Base-by-base conservation (phyloP, 2,888 invertebrate genomes). In the Lordiphosa fenestrarum region DNA sequence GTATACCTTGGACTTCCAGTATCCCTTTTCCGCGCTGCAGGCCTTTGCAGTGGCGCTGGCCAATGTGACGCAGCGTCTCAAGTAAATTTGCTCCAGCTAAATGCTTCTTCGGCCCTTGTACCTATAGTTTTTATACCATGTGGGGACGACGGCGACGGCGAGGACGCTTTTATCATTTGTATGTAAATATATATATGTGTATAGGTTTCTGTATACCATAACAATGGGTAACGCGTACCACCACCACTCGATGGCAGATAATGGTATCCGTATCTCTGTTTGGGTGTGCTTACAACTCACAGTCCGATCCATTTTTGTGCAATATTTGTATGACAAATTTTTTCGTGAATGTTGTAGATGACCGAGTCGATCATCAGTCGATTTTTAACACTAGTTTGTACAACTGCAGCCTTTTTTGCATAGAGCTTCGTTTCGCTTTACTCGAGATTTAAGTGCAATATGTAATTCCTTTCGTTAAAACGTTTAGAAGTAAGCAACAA, bases 1-100 rank as follows among this genome's bases (percentile, higher is more conserved):
- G 41, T 99, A 99, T 91, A 99, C 99, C 0, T 91, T 99, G 87
- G 99, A 99, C 91, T 98, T 98, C 91, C 98, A 99, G 90, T 97
- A 98, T 90, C 99, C 99, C 30, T 99, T 99, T 91, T 97, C 98
- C 58, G 98, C 98, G 72, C 93, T 98, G 66, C 99, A 99, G 91
- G 99, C 99, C 58, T 99, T 99, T 91, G 97, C 98, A 53, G 98
- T 99, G 61, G 99, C 99, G 67, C 92, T 99, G 86, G 90, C 90
- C 47, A 90, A 90, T 81, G 90, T 90, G 36, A 90, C 90, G 42
- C 90, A 90, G 81, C 89, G 90, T 69, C 84, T 90, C 49, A 90
- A 90, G 82, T 90, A 90, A 85, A 70, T 44, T 49, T 15, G 15
- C 15, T 15, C 15, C 15, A 15, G 15, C 15, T 15, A 1, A 15